Conservation (phyloP, 2,888 invertebrate species). For the Orthosia gothica region DNA sequence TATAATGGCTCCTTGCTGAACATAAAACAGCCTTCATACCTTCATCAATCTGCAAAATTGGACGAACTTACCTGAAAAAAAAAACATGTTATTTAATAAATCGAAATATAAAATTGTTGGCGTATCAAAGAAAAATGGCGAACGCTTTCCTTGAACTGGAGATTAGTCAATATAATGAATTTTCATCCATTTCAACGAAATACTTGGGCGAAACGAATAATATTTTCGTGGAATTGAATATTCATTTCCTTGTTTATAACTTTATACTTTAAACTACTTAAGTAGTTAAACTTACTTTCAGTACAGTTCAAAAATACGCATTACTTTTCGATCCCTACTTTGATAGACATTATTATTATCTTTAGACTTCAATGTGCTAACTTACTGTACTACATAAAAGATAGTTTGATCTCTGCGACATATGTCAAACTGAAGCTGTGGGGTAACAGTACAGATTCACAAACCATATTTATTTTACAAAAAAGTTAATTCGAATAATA, state of each 20-base stretch:
- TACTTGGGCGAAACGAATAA: background rate
- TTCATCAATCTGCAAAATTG: conserved; percentile 15
- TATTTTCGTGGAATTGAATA: background rate
- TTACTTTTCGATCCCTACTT: background rate
- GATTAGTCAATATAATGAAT: conserved; percentile 28
- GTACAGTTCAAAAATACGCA: too few relatives aligned
- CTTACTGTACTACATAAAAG: too few relatives aligned
- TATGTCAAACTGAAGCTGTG: too few relatives aligned
- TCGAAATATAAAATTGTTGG: conserved; percentile 24
- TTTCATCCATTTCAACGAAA: conserved; percentile 9
- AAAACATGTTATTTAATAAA: conserved; percentile 36
- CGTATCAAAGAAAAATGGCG: conserved; percentile 42
- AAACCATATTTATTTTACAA: too few relatives aligned
- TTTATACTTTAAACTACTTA: too few relatives aligned
- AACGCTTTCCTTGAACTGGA: conserved; percentile 30
- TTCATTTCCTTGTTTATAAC: background rate
- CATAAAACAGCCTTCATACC: conserved; percentile 29
- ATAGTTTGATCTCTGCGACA: too few relatives aligned
- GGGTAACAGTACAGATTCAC: too few relatives aligned
- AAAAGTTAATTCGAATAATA: too few relatives aligned
- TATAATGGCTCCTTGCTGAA: background rate
- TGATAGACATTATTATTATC: background rate
- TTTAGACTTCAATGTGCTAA: background rate
- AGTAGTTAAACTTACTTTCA: too few relatives aligned
- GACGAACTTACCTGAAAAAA: conserved; percentile 64